phyloP scores from a whole-genome alignment of 2,888 invertebrate species.

The Plemyria rubiginata region DNA sequence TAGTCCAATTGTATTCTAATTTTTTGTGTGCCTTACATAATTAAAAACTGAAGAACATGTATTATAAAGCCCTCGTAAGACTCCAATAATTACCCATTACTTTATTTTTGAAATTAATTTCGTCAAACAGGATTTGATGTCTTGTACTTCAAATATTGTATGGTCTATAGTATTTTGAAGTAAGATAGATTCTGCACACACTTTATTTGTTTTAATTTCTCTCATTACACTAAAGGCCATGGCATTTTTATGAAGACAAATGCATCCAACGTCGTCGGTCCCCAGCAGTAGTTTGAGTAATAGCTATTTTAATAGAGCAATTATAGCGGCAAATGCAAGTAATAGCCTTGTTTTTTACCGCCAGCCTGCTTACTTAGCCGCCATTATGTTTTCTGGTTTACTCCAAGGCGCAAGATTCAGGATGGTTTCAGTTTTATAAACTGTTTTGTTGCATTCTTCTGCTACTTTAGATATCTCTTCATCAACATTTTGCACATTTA shows the following conservation, averaged over 20 bases:
- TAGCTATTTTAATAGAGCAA: constrained; percentile 62
- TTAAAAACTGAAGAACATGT: background rate
- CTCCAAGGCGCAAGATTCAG: constrained; percentile 7
- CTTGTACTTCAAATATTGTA: too few species aligned
- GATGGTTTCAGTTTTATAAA: background rate
- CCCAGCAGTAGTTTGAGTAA: constrained; percentile 59
- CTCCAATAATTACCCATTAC: too few species aligned
- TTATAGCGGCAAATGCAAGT: constrained; percentile 46
- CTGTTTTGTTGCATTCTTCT: background rate
- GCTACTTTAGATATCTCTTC: background rate
- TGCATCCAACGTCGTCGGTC: constrained; percentile 33
- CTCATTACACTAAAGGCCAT: constrained; percentile 13
- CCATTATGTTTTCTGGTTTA: constrained; percentile 20
- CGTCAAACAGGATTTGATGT: too few species aligned
- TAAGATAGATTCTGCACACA: background rate
- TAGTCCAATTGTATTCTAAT: constrained; percentile 13
- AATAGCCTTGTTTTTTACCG: constrained; percentile 25
- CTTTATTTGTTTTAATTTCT: constrained; percentile 7
- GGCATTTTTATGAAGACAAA: constrained; percentile 38
- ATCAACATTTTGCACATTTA: background rate
- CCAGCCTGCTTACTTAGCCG: constrained; percentile 10
- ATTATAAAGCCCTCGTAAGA: background rate
- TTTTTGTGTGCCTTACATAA: constrained; percentile 5
- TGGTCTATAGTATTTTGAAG: too few species aligned
- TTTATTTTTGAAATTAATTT: too few species aligned